Conservation (phyloP, 2,888 invertebrate genomes). For the Catocala sponsa region DNA sequence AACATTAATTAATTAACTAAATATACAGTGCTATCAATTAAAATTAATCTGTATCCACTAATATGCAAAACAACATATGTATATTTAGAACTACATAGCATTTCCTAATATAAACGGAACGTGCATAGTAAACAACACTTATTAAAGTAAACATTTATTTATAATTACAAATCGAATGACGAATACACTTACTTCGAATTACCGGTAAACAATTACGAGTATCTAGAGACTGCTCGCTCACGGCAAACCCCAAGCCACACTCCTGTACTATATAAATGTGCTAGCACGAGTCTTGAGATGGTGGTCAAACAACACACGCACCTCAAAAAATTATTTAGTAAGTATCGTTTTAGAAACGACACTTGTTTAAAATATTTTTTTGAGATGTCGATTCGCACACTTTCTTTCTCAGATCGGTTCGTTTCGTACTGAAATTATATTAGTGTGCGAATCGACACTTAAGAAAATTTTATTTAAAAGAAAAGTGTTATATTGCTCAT, state of each 20-base stretch:
- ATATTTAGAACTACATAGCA: neutral
- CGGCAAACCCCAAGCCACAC: no score
- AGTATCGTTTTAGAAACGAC: no score
- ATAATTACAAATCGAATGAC: constrained; percentile 29
- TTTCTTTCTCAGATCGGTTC: no score
- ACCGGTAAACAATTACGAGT: constrained; percentile 19
- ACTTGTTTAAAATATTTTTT: no score
- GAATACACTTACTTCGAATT: constrained; percentile 20
- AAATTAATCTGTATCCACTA: constrained; percentile 1
- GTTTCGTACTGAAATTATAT: no score
- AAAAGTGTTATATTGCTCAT: no score
- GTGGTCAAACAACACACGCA: neutral
- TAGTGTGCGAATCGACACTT: no score
- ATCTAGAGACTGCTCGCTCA: neutral
- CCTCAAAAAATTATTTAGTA: no score
- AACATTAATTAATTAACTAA: constrained; percentile 1
- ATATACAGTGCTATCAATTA: neutral
- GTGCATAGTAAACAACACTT: constrained; percentile 24
- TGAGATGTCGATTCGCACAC: no score
- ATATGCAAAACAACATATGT: constrained; percentile 4
- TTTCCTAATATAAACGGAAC: constrained; percentile 23
- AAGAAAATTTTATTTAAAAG: no score
- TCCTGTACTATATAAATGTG: no score
- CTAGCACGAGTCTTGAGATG: no score
- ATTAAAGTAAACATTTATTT: constrained; percentile 32